Conservation (phyloP, 1,140 invertebrate genomes). For the Nylanderia fulva region DNA sequence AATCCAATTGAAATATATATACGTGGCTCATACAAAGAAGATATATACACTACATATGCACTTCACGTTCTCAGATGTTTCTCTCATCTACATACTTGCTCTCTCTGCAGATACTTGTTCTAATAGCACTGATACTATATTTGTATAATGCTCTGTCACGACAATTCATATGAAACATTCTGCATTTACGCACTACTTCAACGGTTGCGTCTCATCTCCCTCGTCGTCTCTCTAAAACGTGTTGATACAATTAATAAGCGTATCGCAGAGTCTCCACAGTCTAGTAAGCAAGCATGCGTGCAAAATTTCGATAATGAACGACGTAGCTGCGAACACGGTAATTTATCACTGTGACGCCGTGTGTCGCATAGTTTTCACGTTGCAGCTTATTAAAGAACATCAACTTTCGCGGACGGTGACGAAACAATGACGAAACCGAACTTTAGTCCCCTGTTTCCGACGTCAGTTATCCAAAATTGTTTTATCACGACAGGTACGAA, state of each 20-base stretch:
- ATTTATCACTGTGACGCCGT: slow-evolving; percentile 43
- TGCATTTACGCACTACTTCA: neutral
- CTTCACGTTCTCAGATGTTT: neutral
- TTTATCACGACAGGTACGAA: neutral
- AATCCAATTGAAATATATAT: neutral
- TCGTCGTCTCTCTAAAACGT: neutral
- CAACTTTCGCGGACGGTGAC: slow-evolving; percentile 20
- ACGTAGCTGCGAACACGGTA: slow-evolving; percentile 9
- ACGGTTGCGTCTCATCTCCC: neutral
- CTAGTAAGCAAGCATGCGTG: slow-evolving; percentile 37
- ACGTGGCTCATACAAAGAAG: neutral
- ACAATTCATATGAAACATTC: neutral
- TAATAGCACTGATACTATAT: neutral
- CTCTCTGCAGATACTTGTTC: neutral
- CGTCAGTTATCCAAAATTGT: neutral
- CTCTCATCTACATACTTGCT: neutral
- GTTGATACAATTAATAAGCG: slow-evolving; percentile 39
- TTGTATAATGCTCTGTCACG: neutral
- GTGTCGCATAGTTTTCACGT: slow-evolving; percentile 17
- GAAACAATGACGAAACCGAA: slow-evolving; percentile 32
- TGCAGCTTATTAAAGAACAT: slow-evolving; percentile 49
- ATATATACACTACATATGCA: neutral
- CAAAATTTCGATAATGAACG: slow-evolving; percentile 54
- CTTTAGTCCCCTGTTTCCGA: slow-evolving; percentile 16
- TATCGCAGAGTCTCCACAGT: slow-evolving; percentile 2